phyloP scores from a whole-genome alignment of 2,113 vertebrate genomes.

The Corvus cornix region DNA sequence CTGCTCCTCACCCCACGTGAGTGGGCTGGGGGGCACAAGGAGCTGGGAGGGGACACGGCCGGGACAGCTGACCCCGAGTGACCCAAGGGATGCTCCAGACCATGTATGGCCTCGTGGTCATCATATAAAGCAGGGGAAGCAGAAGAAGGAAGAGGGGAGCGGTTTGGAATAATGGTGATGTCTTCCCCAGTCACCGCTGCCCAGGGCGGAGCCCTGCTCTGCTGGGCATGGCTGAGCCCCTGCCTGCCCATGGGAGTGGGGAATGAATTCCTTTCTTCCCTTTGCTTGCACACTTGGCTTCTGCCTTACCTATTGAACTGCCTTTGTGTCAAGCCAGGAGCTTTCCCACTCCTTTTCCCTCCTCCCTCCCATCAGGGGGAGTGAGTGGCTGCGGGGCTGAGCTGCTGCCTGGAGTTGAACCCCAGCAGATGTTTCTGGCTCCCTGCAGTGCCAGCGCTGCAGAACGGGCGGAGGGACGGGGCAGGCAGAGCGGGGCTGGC shows the following conservation, averaged over 20 bases:
- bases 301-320: background rate
- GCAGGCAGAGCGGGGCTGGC: background rate
- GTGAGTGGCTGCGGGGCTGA: background rate
- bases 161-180: rapidly evolving
- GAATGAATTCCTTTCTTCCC: background rate
- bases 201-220: background rate
- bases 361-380: rapidly evolving
- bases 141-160: no score
- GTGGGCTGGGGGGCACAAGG: background rate
- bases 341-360: background rate
- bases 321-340: background rate
- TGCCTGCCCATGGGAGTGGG: rapidly evolving
- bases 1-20: background rate
- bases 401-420: background rate
- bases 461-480: rapidly evolving
- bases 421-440: background rate
- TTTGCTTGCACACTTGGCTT: rapidly evolving
- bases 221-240: background rate
- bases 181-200: background rate
- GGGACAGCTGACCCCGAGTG: background rate
- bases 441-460: no score
- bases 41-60: background rate
- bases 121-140: background rate
- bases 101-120: rapidly evolving
- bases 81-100: background rate